Percentiles rank a stretch among this genome's conserved stretches.
phyloP scores from a whole-genome alignment of 2,888 invertebrate species.

The Caenorhabditis macrosperma region DNA sequence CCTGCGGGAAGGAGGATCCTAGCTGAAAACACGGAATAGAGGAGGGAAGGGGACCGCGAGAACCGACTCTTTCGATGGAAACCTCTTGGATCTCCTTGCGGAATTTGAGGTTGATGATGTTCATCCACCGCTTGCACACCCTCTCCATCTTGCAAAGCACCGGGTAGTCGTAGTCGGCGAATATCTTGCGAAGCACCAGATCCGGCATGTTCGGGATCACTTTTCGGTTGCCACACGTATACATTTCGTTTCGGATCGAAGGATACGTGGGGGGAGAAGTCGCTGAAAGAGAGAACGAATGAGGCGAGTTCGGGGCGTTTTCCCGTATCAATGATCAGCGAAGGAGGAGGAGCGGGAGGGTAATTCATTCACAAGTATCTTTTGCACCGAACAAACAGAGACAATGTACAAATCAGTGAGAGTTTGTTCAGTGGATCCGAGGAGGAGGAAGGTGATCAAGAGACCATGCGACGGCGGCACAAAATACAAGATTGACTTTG shows the following conservation, averaged over 20 bases:
- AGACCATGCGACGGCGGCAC: neutral
- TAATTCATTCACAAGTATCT: constrained; percentile 57
- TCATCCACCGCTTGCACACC: constrained; percentile 69
- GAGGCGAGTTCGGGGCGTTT: neutral
- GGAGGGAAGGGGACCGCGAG: neutral
- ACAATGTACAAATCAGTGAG: constrained; percentile 6
- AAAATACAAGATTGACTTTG: constrained; percentile 38
- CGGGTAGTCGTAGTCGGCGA: constrained; percentile 51
- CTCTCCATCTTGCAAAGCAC: constrained; percentile 60
- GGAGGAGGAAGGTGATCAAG: constrained; percentile 6
- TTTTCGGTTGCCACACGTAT: constrained; percentile 56
- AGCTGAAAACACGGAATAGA: constrained; percentile 47
- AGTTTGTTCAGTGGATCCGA: constrained; percentile 6
- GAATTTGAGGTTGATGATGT: constrained; percentile 57
- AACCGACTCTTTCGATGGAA: constrained; percentile 63
- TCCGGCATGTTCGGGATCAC: constrained; percentile 69
- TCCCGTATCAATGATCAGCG: constrained; percentile 31
- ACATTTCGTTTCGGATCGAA: constrained; percentile 45
- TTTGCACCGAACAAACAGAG: constrained; percentile 48
- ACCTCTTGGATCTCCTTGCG: constrained; percentile 65
- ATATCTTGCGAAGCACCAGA: constrained; percentile 64
- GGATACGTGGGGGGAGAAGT: no score
- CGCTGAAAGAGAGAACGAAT: constrained; percentile 43
- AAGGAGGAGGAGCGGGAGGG: neutral
- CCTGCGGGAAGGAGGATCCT: constrained; percentile 58